Evolutionary conservation across 2,113 vertebrate genomes (phyloP), one percentile per base, ranked within the genome.

Genomic region (Salvelinus namaycush): DNA sequence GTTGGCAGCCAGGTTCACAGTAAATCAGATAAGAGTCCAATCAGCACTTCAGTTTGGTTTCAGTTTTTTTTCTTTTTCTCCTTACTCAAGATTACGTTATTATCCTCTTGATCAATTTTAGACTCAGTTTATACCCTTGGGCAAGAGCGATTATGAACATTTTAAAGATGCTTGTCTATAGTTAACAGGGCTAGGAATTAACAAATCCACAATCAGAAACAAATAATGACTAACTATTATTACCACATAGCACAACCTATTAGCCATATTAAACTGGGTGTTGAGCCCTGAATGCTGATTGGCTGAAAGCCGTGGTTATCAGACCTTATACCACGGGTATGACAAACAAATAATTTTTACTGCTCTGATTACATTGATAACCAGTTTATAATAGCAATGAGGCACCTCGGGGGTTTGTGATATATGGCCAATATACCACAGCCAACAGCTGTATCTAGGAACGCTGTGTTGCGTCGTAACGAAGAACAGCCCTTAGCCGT

Each of bases 21-120:
- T 88, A 78, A 78, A 87, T 85, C 84, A 84, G 85, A 44, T 44
- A 44, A 44, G 39, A 89, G 77, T 86, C 81, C 49, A 86, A 91
- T 92, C 84, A 90, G 88, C 84, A 84, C 80, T 90, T 93, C 76
- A 84, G 91, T 92, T 93, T 92, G 90, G 84, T 93, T 93, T 92
- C 90, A 92, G 91, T 90, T 93, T 92, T 90, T 87, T 89, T 74
- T 76, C 76, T 67, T 13, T 34, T 1, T 34, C 34, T 34, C 6
- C 57, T 49, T 27, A 57, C 39, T 44, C 39, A 44, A 44, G 84
- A 65, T 75, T 65, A 83, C 74, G 81, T 70, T 48, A 74, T 78
- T 44, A 27, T 84, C 66, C 66, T 66, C 79, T 76, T 48, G 84
- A 87, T 83, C n/a, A 0, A 44, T 44, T 44, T 79, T 70, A 1